Base-by-base conservation (phyloP, 1,140 invertebrate species). In the Eufriesea mexicana region DNA sequence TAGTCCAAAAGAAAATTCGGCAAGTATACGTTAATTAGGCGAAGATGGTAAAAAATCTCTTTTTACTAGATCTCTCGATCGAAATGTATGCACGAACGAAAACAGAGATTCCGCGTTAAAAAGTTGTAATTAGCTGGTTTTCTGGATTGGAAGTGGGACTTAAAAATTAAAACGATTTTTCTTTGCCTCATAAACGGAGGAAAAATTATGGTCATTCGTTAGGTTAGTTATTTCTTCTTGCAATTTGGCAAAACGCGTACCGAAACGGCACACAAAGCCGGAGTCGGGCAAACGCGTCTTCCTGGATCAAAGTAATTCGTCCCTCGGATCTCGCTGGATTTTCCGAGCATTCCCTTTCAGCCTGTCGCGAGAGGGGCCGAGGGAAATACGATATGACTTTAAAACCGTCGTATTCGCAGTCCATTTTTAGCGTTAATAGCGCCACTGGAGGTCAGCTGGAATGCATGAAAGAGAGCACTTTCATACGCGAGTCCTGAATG, bases 401-500 rank as follows among this genome's bases (percentile, higher is more conserved):
- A 70, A 82, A 83, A 77, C 51, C 73, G 80, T 75, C 59, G 51
- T 68, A 55, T 45, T 76, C 72, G 47, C 25, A 42, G 74, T 77
- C 74, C 74, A 77, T 76, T 83, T 83, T 83, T 77, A 68, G 64
- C 80, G 45, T 83, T 83, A 83, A 83, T 77, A 77, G 28, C 55
- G 28, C 45, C 73, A 70, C n/a, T 61, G 74, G 42, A 77, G 80
- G 80, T 77, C 80, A 67, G 51, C 55, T 25, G 25, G 47, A 35
- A 68, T 35, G 51, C 73, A 68, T 68, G 74, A 77, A 83, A 70
- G 64, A 77, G 80, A 70, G 74, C 54, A 77, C 80, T 83, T 77
- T 68, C 28, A 68, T 68, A 70, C 47, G 7, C 51, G 54, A 35
- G 71, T 70, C 10, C 28, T 83, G 80, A 83, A 83, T 83, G 45